Evolutionary conservation across 1,140 invertebrate species (phyloP).

Genomic region (Harlomillsia oculata): DNA sequence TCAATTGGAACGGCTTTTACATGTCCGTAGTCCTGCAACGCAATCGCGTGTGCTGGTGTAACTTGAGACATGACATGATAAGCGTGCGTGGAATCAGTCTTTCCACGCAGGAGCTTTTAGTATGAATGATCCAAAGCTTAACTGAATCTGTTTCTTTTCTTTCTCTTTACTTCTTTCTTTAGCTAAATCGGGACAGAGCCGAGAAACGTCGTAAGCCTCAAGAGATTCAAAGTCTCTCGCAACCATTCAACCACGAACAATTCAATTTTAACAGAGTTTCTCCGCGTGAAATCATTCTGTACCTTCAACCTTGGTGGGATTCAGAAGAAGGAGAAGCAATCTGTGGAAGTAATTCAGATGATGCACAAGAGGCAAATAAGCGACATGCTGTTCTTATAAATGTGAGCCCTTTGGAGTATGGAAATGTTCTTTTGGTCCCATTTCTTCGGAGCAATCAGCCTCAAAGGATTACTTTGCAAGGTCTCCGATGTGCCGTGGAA

Average conservation of each 20-base stretch:
- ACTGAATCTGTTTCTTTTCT: no score
- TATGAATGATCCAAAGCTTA: slow-evolving; percentile 10
- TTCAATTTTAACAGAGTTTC: slow-evolving; percentile 61
- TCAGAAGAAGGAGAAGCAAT: slow-evolving; percentile 37
- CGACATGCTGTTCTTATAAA: slow-evolving; percentile 48
- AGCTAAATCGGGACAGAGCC: slow-evolving; percentile 57
- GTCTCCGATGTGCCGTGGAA: slow-evolving; percentile 44
- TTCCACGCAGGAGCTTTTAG: no score
- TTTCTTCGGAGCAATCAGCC: slow-evolving; percentile 48
- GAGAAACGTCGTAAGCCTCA: slow-evolving; percentile 52
- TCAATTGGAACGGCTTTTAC: no score
- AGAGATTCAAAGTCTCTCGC: slow-evolving; percentile 46
- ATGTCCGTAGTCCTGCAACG: no score
- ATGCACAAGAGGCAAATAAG: neutral
- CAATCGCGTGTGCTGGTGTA: no score
- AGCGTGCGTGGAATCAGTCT: no score
- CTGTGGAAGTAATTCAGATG: neutral
- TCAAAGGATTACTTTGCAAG: slow-evolving; percentile 48
- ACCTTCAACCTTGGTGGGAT: slow-evolving; percentile 37
- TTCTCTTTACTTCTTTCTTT: slow-evolving; percentile 32
- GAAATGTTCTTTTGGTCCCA: slow-evolving; percentile 57
- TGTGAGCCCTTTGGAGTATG: slow-evolving; percentile 57
- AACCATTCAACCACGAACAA: slow-evolving; percentile 50
- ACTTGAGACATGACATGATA: no score
- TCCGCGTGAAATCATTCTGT: slow-evolving; percentile 49